Evolutionary conservation across 1,140 invertebrate species (phyloP), one percentile per base, ranked within the genome.

Genomic region (Anastrepha ludens): DNA sequence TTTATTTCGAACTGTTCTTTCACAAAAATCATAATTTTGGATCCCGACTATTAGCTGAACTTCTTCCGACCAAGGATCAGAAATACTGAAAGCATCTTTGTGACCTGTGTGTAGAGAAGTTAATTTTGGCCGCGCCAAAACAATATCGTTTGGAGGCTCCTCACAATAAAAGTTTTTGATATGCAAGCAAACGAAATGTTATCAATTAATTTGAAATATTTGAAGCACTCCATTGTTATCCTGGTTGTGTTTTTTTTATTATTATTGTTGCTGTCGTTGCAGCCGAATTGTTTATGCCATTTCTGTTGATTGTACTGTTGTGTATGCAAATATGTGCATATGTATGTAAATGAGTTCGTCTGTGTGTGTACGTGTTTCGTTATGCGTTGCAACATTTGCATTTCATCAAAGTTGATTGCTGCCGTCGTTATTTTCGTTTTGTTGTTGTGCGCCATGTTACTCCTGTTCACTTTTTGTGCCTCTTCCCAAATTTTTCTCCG

Each of bases 171-270:
- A 62, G n/a, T 13, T 62, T 62, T 62, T 62, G 60, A n/a, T 62
- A 62, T 62, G 60, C 60, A 62, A 62, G 15, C n/a, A n/a, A 62
- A 17, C 13, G n/a, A 62, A 62, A 3, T 17, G n/a, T 17, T 17
- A 15, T 62, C 60, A 62, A 62, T 62, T 62, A 62, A 62, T 62
- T 62, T 62, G 50, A 62, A 62, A 62, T 62, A 62, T 62, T 62
- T 62, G 60, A 62, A 62, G 60, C 9, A 4, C 15, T 62, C 13
- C n/a, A 62, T 62, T 62, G 60, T 62, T 62, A 62, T 62, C 4
- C 60, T 62, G 9, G 3, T 13, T 4, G n/a, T 13, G 29, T 29
- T 29, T 29, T 62, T n/a, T 15, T 62, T 62, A n/a, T 62, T 62
- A 13, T 62, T 62, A 29, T 29, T 29, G 29, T 29, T 29, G 5